Conservation (phyloP, 2,113 vertebrate species). For the Poecilia latipinna region DNA sequence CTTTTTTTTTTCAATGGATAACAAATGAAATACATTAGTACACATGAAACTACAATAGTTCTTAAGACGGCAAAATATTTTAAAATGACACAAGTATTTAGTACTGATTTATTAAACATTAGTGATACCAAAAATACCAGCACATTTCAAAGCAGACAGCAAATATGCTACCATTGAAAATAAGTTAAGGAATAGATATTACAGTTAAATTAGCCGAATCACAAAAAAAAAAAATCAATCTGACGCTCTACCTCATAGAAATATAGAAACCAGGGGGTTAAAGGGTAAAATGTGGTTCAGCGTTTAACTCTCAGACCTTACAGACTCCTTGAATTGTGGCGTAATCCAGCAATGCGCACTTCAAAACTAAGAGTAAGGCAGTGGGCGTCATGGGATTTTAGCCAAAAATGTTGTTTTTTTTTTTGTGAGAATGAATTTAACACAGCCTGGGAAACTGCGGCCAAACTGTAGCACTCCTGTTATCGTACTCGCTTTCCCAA, state of each 20-base stretch:
- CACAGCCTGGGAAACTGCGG: conserved; percentile 22
- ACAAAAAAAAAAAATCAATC: too few relatives aligned
- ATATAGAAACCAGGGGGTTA: not conserved
- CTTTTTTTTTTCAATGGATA: too few relatives aligned
- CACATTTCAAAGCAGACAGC: too few relatives aligned
- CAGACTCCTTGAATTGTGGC: not conserved
- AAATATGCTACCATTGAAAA: too few relatives aligned
- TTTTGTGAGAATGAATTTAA: conserved; percentile 5
- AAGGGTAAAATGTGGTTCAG: not conserved
- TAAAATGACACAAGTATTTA: not conserved
- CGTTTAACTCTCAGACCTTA: not conserved
- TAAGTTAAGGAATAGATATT: too few relatives aligned
- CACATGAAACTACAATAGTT: not conserved
- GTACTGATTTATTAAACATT: too few relatives aligned
- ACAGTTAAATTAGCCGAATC: too few relatives aligned
- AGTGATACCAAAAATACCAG: too few relatives aligned
- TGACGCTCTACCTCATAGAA: too few relatives aligned
- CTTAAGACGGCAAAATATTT: not conserved
- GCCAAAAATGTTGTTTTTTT: conserved; percentile 7
- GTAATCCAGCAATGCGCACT: not conserved
- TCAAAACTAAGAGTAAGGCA: not conserved
- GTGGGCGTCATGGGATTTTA: not conserved
- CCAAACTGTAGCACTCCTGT: conserved; percentile 6
- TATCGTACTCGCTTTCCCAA: conserved; percentile 27
- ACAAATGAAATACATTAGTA: too few relatives aligned